Conservation (phyloP, 2,113 vertebrate species). For the Nycticebus coucang region DNA sequence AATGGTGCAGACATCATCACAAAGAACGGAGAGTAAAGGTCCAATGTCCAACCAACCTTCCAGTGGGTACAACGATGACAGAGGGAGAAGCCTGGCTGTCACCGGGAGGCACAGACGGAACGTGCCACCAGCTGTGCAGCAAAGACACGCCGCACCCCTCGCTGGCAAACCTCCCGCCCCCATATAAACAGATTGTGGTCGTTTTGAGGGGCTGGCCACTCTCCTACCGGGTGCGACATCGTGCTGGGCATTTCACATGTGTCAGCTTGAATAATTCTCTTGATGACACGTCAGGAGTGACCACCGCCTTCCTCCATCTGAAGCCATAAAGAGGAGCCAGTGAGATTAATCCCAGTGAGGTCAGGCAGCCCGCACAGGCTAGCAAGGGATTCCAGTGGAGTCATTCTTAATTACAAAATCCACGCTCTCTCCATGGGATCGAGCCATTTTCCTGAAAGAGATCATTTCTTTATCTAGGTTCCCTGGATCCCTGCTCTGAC, state of each 20-base stretch:
- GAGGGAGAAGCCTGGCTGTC: neutral
- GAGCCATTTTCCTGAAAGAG: fast-evolving
- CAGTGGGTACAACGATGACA: neutral
- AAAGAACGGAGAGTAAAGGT: neutral
- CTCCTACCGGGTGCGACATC: fast-evolving
- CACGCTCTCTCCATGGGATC: neutral
- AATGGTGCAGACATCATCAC: neutral
- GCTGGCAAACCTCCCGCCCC: too few species aligned
- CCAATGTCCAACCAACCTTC: neutral
- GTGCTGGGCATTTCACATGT: fast-evolving
- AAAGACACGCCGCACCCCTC: fast-evolving
- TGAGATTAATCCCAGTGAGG: fast-evolving
- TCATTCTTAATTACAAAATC: neutral
- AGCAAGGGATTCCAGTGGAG: fast-evolving
- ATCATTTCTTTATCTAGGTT: neutral
- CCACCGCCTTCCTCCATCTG: fast-evolving
- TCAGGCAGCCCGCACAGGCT: fast-evolving
- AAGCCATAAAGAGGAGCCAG: fast-evolving
- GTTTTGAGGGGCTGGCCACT: neutral
- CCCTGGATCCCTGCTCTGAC: neutral
- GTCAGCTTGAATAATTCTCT: neutral
- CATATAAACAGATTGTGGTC: fast-evolving
- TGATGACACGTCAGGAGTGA: fast-evolving
- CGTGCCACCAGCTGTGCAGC: fast-evolving
- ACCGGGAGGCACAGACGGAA: fast-evolving